A percentile compares a stretch with the other conserved stretches of the same genome.
Evolutionary conservation across 2,113 vertebrate genomes (phyloP).

Genomic region (Phalacrocorax aristotelis): DNA sequence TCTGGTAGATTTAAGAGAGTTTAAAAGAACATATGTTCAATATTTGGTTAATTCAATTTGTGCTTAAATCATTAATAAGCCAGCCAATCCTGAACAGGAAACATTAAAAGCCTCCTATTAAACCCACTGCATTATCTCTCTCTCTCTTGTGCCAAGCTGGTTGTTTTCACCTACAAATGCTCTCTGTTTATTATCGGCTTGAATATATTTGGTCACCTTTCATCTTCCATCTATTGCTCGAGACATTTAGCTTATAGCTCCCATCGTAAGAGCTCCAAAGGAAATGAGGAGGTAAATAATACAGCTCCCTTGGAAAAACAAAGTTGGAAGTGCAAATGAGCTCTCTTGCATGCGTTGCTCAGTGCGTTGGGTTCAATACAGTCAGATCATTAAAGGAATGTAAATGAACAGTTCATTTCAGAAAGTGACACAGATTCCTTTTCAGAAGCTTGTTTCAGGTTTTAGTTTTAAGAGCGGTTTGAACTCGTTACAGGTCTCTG

Average conservation of each 20-base stretch:
- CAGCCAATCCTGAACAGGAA: conserved; percentile 35
- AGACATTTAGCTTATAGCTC: not conserved
- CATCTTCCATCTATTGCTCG: not conserved
- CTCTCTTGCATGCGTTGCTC: conserved; percentile 13
- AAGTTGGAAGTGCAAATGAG: conserved; percentile 48
- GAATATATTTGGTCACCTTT: conserved; percentile 19
- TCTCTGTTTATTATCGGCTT: not conserved
- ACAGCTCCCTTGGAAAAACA: not conserved
- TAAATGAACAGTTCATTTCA: conserved; percentile 34
- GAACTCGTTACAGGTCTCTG: not conserved
- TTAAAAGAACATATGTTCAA: conserved; percentile 72
- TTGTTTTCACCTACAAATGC: conserved; percentile 39
- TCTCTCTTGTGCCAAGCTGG: not conserved
- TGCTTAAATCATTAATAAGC: conserved; percentile 69
- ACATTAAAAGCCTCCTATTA: conserved; percentile 37
- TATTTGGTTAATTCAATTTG: conserved; percentile 76
- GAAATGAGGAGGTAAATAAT: conserved; percentile 14
- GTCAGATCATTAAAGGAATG: conserved; percentile 53
- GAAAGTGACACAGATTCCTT: conserved; percentile 24
- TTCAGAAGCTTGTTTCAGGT: conserved; percentile 30
- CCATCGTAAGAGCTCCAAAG: not conserved
- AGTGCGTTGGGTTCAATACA: not conserved
- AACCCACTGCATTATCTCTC: not conserved
- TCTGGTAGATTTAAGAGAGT: conserved; percentile 58
- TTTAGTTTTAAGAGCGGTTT: not conserved